phyloP scores from a whole-genome alignment of 2,888 invertebrate genomes.

The Aphidoletes aphidimyza region DNA sequence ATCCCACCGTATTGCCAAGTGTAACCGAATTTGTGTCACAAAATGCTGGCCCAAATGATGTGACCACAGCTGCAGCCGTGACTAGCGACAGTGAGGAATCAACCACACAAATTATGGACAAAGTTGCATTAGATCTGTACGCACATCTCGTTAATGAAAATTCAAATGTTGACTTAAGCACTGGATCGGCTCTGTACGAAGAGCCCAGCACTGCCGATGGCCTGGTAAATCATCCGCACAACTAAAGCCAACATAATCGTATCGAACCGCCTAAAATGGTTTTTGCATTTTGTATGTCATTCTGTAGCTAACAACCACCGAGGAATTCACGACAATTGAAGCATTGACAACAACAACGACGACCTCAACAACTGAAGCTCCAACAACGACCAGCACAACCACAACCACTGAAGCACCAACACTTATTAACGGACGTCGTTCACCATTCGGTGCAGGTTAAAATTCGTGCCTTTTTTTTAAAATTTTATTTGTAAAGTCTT shows the following conservation, averaged over 20 bases:
- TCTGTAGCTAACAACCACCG: slow-evolving; percentile 13
- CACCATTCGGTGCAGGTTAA: slow-evolving; percentile 52
- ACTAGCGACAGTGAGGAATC: slow-evolving; percentile 63
- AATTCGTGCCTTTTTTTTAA: slow-evolving; percentile 56
- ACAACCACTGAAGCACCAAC: slow-evolving; percentile 65
- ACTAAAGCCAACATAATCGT: not conserved
- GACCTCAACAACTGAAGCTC: slow-evolving; percentile 65
- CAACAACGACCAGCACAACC: slow-evolving; percentile 66
- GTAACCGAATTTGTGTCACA: slow-evolving; percentile 57
- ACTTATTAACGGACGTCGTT: slow-evolving; percentile 55
- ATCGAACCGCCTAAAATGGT: not conserved
- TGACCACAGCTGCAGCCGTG: slow-evolving; percentile 65
- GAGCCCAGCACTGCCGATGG: slow-evolving; percentile 55
- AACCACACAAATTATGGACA: slow-evolving; percentile 78
- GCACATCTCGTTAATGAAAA: slow-evolving; percentile 78
- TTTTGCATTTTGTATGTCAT: not conserved
- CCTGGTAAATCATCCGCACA: not conserved
- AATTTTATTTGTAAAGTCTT: not conserved
- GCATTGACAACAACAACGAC: slow-evolving; percentile 68
- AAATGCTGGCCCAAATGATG: slow-evolving; percentile 57
- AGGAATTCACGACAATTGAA: not conserved
- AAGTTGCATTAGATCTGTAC: slow-evolving; percentile 84
- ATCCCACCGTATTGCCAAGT: not conserved
- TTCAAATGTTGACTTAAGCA: slow-evolving; percentile 67
- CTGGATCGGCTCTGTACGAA: slow-evolving; percentile 59